These are phyloP conservation scores for Pangasianodon gigas DNA, from an alignment of 2,113 vertebrate species.

Conservation along the genomic window DNA sequence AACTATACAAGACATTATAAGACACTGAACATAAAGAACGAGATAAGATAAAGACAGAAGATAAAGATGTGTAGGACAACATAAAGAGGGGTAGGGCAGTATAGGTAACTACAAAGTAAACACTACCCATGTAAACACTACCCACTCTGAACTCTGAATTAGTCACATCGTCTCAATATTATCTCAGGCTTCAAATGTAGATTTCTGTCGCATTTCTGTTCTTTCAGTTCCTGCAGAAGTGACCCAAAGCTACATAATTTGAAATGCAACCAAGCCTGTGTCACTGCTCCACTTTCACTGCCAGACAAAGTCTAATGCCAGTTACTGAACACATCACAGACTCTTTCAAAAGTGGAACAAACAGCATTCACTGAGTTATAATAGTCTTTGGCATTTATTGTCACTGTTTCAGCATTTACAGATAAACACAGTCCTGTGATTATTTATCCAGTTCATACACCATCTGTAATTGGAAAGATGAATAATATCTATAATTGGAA, in stretches of 20 bases:
- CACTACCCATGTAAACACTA: not conserved
- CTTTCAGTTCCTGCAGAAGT: not conserved
- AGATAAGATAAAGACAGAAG: not conserved
- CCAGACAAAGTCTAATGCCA: slow-evolving; percentile 2
- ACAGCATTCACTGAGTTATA: not conserved
- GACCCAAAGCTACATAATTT: slow-evolving; percentile 33
- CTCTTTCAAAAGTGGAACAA: slow-evolving; percentile 3
- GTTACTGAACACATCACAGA: slow-evolving; percentile 10
- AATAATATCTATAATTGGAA: not conserved
- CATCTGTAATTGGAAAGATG: not conserved
- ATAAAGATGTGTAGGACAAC: not conserved
- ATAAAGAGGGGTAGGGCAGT: not conserved
- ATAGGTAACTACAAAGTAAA: not conserved
- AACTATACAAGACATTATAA: not conserved
- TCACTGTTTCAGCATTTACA: not conserved
- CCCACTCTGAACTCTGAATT: not conserved
- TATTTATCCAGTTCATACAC: not conserved
- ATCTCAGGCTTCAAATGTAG: not conserved
- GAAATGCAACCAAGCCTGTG: slow-evolving; percentile 21
- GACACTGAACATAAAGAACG: not conserved
- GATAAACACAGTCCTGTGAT: not conserved
- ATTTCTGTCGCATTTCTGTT: not conserved
- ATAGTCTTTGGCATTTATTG: not conserved
- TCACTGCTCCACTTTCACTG: slow-evolving; percentile 25
- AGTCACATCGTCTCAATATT: not conserved